phyloP scores from a whole-genome alignment of 2,888 invertebrate genomes.

The Phytoseiulus persimilis region DNA sequence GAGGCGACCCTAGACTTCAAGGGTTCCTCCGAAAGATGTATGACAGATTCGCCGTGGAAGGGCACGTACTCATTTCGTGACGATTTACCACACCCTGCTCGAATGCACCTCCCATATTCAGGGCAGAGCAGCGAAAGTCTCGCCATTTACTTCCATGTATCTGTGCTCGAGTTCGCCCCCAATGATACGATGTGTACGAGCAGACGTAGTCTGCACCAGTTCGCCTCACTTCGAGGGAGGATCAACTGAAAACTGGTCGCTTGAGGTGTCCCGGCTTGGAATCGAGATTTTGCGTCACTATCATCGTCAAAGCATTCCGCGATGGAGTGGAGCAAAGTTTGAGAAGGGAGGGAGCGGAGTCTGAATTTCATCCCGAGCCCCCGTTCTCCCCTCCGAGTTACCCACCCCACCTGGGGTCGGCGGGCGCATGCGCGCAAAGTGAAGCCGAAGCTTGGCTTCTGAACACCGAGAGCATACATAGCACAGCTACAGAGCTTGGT shows the following conservation, averaged over 20 bases:
- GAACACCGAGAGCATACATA: background rate
- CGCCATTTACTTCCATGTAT: background rate
- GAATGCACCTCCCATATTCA: background rate
- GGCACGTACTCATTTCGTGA: background rate
- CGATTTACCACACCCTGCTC: background rate
- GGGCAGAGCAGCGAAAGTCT: background rate
- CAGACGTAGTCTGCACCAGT: background rate
- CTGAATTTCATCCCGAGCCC: background rate
- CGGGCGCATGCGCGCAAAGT: background rate
- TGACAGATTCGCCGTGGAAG: background rate
- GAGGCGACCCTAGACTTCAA: background rate
- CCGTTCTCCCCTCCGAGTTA: background rate
- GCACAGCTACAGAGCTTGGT: background rate
- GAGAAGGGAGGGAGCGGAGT: background rate
- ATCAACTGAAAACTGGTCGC: background rate
- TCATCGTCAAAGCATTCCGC: background rate
- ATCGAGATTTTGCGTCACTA: background rate
- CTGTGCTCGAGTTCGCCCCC: background rate
- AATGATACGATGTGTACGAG: background rate
- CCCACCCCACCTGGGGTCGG: slow-evolving; percentile 5
- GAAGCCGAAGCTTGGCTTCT: slow-evolving; percentile 5
- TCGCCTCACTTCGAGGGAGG: background rate
- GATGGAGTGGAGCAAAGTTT: background rate
- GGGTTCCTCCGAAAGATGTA: background rate
- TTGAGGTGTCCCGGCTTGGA: background rate